phyloP scores from a whole-genome alignment of 2,113 vertebrate genomes.

The Riparia riparia region DNA sequence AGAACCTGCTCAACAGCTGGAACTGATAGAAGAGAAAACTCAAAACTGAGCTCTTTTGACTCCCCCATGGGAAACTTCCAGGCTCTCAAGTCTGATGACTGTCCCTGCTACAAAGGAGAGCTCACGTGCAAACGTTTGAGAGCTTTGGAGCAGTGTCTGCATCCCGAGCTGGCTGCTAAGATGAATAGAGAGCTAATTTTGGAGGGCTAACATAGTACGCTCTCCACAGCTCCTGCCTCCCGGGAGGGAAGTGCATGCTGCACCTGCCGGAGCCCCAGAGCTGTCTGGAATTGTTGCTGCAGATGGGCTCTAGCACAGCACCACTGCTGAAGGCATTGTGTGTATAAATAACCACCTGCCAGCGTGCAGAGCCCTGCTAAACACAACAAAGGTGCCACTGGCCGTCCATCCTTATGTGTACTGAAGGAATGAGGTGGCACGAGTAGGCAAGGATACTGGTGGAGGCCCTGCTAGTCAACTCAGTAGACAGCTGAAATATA shows the following conservation, averaged over 20 bases:
- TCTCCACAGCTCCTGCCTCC: not conserved
- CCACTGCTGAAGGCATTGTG: not conserved
- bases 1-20: not conserved
- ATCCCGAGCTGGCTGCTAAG: not conserved
- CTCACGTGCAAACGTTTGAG: not conserved
- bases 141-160: not conserved
- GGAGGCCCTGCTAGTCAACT: not conserved
- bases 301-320: fast-evolving
- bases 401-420: not conserved
- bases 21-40: not conserved
- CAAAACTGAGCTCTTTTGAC: not conserved
- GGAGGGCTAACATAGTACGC: not conserved
- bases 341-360: not conserved
- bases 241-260: fast-evolving
- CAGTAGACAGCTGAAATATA: not conserved
- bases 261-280: not conserved
- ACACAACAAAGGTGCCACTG: not conserved
- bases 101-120: not conserved
- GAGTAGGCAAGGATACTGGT: not conserved
- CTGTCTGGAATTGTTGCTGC: not conserved
- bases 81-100: not conserved
- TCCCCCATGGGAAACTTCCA: fast-evolving
- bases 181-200: not conserved
- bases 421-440: not conserved
- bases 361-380: not conserved